These are phyloP conservation scores for Aulostomus chinensis DNA, from an alignment of 2,797 vertebrate species.

Conservation along the genomic window DNA sequence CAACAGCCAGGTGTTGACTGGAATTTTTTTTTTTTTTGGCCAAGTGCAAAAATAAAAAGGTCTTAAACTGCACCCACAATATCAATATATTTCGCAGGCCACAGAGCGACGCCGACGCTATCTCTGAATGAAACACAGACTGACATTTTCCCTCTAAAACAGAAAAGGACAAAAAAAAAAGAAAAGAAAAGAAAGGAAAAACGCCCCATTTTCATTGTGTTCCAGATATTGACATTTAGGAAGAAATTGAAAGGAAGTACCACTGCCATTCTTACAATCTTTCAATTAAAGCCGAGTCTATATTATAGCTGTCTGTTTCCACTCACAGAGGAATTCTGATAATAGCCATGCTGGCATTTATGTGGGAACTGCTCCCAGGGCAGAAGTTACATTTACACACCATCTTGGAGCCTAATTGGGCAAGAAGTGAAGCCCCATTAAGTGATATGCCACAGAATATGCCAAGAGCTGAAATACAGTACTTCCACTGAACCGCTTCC, in stretches of 20 bases:
- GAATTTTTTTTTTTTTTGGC: too few species aligned
- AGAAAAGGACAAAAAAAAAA: conserved; percentile 1
- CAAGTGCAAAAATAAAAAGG: too few species aligned
- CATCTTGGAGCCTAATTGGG: conserved; percentile 79
- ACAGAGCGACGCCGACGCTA: conserved; percentile 25
- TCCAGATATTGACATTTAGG: conserved; percentile 73
- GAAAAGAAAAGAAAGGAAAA: too few species aligned
- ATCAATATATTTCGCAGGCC: conserved; percentile 20
- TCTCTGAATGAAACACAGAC: conserved; percentile 37
- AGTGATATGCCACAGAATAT: conserved; percentile 58
- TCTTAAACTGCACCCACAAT: too few species aligned
- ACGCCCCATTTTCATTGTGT: conserved; percentile 23
- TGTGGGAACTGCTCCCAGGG: conserved; percentile 58
- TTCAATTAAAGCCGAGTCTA: conserved; percentile 72
- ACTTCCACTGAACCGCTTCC: conserved; percentile 30
- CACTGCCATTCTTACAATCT: conserved; percentile 61
- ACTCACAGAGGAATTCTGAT: conserved; percentile 64
- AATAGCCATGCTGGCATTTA: conserved; percentile 83
- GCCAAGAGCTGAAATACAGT: conserved; percentile 48
- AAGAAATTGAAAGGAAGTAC: conserved; percentile 37
- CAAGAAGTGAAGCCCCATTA: conserved; percentile 66
- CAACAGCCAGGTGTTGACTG: too few species aligned
- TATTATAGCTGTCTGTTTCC: conserved; percentile 69
- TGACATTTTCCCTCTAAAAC: conserved; percentile 57
- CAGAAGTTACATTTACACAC: conserved; percentile 69